Base-by-base conservation (phyloP, 2,797 vertebrate species). In the Phataginus tricuspis region DNA sequence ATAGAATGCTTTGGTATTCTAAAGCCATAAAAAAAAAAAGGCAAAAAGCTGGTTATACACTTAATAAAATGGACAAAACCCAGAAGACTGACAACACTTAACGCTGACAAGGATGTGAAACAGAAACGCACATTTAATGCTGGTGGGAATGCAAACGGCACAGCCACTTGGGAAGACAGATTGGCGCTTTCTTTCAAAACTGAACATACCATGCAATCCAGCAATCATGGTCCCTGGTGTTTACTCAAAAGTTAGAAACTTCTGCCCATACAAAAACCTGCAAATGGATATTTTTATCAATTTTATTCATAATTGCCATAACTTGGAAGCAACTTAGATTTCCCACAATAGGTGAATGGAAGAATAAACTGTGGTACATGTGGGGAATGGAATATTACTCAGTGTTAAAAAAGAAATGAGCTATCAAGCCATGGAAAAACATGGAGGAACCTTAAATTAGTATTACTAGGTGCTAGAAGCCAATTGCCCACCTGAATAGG, bases 1-100 rank as follows among this genome's bases (percentile, higher is more conserved):
- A 82, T 79, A 71, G 55, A 66, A 77, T 39, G 49, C n/a, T 59
- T 88, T 39, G 45, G 59, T 77, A 87, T 87, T 86, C 78, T 91
- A 68, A 94, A 86, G 10, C 23, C 87, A 80, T 79, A n/a, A 4
- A 11, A 51, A 23, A 61, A 53, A 27, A 10, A 13, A 57, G 31
- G 7, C 69, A 49, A 21, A 75, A 31, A 34, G 7, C 61, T 86
- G 71, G 66, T 42, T 37, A 64, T 21, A 45, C 8, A 55, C 37
- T 34, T 66, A n/a, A 34, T 39, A 10, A 4, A 75, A 51, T 12
- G 27, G 51, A 1, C 39, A 25, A 51, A 80, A 34, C 19, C 29
- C 31, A 6, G 37, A 55, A 49, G 16, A 64, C 23, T 27, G 64
- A 34, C n/a, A n/a, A 1, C 2, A 6, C 9, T 25, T 18, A 1